Evolutionary conservation across 2,888 invertebrate genomes (phyloP).

Genomic region (Drosophila austrosaltans): DNA sequence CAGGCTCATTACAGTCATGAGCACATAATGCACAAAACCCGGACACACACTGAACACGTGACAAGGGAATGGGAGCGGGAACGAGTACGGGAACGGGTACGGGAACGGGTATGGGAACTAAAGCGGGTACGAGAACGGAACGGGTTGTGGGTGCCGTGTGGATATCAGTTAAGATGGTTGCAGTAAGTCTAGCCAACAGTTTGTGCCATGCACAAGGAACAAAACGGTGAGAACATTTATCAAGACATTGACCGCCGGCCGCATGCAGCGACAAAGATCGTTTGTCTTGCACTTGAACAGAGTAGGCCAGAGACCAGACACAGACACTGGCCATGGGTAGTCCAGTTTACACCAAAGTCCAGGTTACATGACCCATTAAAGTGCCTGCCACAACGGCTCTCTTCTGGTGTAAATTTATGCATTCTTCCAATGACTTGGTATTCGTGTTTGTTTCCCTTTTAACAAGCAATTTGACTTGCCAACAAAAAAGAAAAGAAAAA

Average conservation of each 20-base stretch:
- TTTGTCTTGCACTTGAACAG: conserved; percentile 73
- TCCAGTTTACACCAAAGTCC: not conserved
- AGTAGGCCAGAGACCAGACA: not conserved
- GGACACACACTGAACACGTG: conserved; percentile 29
- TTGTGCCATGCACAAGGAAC: not conserved
- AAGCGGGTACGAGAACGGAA: not conserved
- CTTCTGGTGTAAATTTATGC: conserved; percentile 3
- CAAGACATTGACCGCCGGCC: conserved; percentile 75
- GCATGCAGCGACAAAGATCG: conserved; percentile 72
- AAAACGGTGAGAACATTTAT: conserved; percentile 57
- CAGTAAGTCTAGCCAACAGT: no score
- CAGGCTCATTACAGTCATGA: conserved; percentile 74
- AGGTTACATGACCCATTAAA: not conserved
- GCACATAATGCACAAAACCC: conserved; percentile 56
- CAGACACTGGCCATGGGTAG: not conserved
- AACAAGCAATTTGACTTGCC: conserved; percentile 4
- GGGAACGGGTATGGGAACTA: not conserved
- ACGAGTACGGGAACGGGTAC: conserved; percentile 15
- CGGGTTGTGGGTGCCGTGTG: not conserved
- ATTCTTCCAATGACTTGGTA: conserved; percentile 3
- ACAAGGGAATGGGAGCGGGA: conserved; percentile 31
- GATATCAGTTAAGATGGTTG: not conserved
- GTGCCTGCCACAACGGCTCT: not conserved
- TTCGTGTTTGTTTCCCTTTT: conserved; percentile 4
- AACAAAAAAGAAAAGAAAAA: no score